Conservation (phyloP, 2,797 vertebrate genomes). For the Aphelocoma californica region DNA sequence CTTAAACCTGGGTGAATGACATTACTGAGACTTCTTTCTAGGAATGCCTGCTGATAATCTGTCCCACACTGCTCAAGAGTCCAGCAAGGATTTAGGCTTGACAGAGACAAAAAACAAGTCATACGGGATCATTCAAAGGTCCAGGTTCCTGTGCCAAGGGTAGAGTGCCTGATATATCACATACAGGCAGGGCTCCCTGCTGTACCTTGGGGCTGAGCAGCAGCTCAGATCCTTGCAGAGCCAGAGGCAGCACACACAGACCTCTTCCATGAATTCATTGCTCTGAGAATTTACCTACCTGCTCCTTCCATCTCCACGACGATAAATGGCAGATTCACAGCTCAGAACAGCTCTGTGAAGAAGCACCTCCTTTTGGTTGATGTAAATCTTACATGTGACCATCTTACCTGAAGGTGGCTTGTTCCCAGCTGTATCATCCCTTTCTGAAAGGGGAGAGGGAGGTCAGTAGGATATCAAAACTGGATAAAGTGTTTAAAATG, state of each 20-base stretch:
- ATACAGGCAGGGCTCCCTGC: not conserved
- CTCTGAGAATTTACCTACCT: not conserved
- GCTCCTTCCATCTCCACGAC: not conserved
- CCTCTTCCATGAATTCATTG: not conserved
- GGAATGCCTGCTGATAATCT: not conserved
- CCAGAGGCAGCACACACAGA: not conserved
- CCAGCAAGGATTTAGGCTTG: not conserved
- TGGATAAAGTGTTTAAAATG: not conserved
- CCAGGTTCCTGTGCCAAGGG: not conserved
- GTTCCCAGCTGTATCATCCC: not conserved
- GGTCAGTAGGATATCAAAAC: not conserved
- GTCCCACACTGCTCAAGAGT: not conserved
- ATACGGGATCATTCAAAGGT: not conserved
- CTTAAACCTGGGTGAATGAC: not conserved
- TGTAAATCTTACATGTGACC: not conserved
- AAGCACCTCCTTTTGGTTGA: not conserved
- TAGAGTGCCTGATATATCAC: fast-evolving
- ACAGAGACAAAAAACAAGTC: not conserved
- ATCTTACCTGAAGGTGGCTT: not conserved
- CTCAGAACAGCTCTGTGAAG: not conserved
- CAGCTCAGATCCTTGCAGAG: not conserved
- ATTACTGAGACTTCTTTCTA: not conserved
- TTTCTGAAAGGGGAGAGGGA: not conserved
- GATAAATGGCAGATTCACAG: not conserved
- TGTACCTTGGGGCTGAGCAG: not conserved